Conservation (phyloP, 1,140 invertebrate species). For the Dysdera silvatica region DNA sequence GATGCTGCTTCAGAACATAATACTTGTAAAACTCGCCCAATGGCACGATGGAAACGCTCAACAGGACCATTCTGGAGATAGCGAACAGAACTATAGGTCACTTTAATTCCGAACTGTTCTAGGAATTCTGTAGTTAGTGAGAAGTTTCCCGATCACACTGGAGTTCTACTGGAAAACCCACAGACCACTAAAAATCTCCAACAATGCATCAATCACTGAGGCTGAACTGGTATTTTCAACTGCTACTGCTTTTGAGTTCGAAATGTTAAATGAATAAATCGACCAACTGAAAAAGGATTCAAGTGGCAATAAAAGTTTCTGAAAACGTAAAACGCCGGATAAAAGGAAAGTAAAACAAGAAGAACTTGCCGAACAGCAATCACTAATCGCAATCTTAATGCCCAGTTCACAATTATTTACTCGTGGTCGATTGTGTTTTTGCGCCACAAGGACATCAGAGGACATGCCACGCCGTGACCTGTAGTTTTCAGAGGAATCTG, state of each 20-base stretch:
- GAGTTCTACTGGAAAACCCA: neutral
- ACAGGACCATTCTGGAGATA: neutral
- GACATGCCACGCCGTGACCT: no score
- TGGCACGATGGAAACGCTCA: neutral
- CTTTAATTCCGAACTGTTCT: constrained; percentile 4
- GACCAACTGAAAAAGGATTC: no score
- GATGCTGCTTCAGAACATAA: neutral
- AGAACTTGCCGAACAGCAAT: no score
- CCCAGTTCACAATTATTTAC: no score
- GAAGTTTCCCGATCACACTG: neutral
- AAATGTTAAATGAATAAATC: no score
- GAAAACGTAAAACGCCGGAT: no score
- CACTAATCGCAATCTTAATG: no score
- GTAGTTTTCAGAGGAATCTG: no score
- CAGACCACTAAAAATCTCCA: neutral
- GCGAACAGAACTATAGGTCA: neutral
- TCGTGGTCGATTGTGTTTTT: no score
- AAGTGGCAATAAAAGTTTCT: no score
- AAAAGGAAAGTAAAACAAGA: no score
- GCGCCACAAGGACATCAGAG: no score
- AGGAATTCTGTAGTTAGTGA: neutral
- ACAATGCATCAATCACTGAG: neutral
- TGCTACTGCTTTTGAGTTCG: neutral
- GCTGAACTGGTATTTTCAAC: neutral
- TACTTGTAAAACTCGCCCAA: constrained; percentile 3